These are phyloP conservation scores for Atlantisia rogersi DNA, from an alignment of 2,113 vertebrate species.

Conservation along the genomic window DNA sequence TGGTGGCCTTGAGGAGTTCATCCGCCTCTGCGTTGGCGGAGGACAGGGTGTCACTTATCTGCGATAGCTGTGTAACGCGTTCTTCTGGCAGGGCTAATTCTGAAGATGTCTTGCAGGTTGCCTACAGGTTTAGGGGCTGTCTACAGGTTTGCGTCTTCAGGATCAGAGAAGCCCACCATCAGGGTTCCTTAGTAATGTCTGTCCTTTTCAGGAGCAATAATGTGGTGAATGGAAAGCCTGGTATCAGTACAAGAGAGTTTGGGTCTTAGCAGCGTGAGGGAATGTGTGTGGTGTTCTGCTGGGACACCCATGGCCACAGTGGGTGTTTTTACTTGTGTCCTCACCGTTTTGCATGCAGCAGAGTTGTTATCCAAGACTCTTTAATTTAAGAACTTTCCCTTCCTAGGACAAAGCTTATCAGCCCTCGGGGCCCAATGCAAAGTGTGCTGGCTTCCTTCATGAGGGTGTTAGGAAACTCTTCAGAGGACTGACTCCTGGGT, in stretches of 20 bases:
- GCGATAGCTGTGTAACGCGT: background rate
- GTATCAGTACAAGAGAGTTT: background rate
- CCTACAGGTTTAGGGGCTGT: background rate
- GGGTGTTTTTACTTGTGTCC: slow-evolving; percentile 1
- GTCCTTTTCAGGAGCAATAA: background rate
- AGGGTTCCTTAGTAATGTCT: background rate
- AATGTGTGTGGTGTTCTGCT: background rate
- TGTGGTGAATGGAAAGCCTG: background rate
- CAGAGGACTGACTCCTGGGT: slow-evolving; percentile 12
- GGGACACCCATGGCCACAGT: background rate
- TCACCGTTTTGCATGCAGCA: background rate
- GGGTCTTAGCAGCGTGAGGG: background rate
- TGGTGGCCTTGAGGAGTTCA: background rate
- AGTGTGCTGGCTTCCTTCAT: background rate
- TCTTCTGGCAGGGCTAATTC: slow-evolving; percentile 25
- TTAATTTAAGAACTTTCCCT: slow-evolving; percentile 40
- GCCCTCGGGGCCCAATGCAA: background rate
- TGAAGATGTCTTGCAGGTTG: background rate
- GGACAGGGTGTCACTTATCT: background rate
- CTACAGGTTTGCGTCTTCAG: background rate
- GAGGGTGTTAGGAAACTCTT: background rate
- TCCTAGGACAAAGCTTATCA: background rate
- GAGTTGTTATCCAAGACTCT: background rate
- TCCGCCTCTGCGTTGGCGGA: background rate
- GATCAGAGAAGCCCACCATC: accelerated